Evolutionary conservation across 2,888 invertebrate genomes (phyloP).

Genomic region (Mesorhabditis spiculigera): DNA sequence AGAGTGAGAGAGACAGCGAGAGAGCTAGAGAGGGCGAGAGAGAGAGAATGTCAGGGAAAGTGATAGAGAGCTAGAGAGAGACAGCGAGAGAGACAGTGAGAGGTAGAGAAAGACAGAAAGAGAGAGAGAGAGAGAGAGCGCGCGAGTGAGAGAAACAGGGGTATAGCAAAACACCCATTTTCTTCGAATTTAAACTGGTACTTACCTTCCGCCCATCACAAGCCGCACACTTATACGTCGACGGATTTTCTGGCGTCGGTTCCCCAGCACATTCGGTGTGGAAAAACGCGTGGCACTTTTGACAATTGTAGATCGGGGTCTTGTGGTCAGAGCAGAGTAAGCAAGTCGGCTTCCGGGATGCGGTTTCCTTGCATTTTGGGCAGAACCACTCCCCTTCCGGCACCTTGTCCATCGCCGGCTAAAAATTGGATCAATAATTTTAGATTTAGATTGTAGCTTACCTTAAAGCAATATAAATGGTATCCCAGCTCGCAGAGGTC

Average conservation of each 20-base stretch:
- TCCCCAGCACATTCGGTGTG: slow-evolving; percentile 20
- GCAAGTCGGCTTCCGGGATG: slow-evolving; percentile 85
- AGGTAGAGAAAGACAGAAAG: too few species aligned
- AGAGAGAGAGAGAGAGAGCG: too few species aligned
- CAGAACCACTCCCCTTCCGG: slow-evolving; percentile 96
- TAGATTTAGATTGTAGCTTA: slow-evolving; percentile 21
- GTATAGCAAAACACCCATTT: too few species aligned
- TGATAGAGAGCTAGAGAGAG: too few species aligned
- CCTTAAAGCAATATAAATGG: slow-evolving; percentile 95
- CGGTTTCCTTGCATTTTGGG: slow-evolving; percentile 77
- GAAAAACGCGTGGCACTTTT: slow-evolving; percentile 16
- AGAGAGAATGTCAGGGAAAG: too few species aligned
- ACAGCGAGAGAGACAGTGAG: too few species aligned
- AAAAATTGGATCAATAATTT: slow-evolving; percentile 25
- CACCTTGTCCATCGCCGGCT: slow-evolving; percentile 87
- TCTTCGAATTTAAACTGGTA: too few species aligned
- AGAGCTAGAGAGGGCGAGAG: too few species aligned
- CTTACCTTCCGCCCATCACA: too few species aligned
- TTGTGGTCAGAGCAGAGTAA: slow-evolving; percentile 71
- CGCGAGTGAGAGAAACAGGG: too few species aligned
- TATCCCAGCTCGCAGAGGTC: slow-evolving; percentile 97
- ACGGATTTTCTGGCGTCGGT: slow-evolving; percentile 7
- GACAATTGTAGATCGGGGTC: slow-evolving; percentile 18
- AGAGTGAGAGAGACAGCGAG: too few species aligned
- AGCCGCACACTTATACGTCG: slow-evolving; percentile 13